These are phyloP conservation scores for Irena cyanogastra DNA, from an alignment of 2,113 vertebrate genomes.

Conservation along the genomic window DNA sequence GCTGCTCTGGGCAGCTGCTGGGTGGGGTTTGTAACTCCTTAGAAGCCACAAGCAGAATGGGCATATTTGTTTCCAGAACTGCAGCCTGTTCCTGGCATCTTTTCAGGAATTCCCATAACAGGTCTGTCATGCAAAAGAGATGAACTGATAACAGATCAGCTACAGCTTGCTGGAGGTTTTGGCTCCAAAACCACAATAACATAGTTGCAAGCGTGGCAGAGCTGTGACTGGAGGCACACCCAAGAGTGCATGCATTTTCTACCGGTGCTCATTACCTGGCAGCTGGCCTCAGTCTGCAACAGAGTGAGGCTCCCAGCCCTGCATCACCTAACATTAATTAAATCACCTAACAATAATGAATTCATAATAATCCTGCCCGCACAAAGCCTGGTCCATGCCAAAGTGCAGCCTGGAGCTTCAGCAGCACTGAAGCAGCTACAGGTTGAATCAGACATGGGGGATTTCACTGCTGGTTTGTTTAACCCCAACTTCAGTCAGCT, in stretches of 20 bases:
- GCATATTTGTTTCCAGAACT: not conserved
- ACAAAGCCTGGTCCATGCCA: not conserved
- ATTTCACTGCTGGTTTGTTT: not conserved
- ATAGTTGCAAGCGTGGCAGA: rapidly evolving
- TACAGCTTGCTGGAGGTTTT: not conserved
- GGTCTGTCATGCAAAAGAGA: not conserved
- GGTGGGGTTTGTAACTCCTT: not conserved
- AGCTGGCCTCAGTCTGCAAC: not conserved
- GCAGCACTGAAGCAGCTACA: not conserved
- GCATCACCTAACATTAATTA: not conserved
- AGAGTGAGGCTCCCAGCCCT: not conserved
- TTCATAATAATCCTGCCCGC: not conserved
- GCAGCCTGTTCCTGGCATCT: not conserved
- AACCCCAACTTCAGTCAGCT: not conserved
- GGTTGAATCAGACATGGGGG: not conserved
- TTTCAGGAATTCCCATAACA: not conserved
- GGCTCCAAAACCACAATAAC: not conserved
- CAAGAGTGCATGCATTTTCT: rapidly evolving
- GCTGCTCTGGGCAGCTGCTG: not conserved
- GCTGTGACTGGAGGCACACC: rapidly evolving
- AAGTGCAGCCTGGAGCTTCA: not conserved
- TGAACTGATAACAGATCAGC: not conserved
- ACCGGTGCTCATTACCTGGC: too few species aligned
- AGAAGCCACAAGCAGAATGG: not conserved
- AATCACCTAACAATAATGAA: not conserved